Conservation (phyloP, 64 coral and sea anemone species). For the Exaiptasia diaphana region DNA sequence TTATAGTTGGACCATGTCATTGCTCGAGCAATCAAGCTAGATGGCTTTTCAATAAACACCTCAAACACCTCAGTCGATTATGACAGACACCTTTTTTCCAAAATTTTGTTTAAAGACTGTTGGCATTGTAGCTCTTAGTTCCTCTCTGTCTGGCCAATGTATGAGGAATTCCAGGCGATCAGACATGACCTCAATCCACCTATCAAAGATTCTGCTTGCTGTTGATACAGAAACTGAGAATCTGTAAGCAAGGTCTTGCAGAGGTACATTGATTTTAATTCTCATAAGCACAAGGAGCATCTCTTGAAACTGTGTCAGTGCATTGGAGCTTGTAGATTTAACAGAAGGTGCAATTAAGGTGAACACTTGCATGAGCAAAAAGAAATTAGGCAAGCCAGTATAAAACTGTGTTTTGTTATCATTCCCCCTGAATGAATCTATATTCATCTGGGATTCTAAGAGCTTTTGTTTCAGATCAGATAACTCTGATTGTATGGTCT, state of each 20-base stretch:
- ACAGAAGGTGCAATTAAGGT: conserved; percentile 5
- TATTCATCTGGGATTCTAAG: neutral
- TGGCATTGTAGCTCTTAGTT: conserved; percentile 8
- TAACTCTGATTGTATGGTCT: neutral
- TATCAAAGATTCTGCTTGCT: conserved; percentile 13
- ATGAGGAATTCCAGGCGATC: conserved; percentile 35
- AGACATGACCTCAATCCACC: conserved; percentile 6
- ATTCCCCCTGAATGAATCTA: conserved; percentile 9
- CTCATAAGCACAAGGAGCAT: conserved; percentile 3
- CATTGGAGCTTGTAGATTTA: conserved; percentile 1
- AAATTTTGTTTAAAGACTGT: neutral
- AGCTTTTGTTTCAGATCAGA: neutral
- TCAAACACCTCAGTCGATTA: conserved; percentile 41
- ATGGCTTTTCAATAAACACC: conserved; percentile 12
- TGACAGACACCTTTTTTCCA: conserved; percentile 12
- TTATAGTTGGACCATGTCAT: conserved; percentile 2
- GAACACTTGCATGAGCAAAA: neutral
- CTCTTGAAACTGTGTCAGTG: conserved; percentile 1
- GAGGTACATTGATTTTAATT: conserved; percentile 7
- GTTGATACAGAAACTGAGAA: conserved; percentile 11
- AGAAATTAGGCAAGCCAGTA: conserved; percentile 4
- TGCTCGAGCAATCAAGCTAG: neutral
- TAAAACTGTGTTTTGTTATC: conserved; percentile 21
- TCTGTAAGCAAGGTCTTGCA: conserved; percentile 20
- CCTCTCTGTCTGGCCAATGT: conserved; percentile 34